Percentiles rank a stretch among this genome's conserved stretches.
phyloP scores from a whole-genome alignment of 2,888 invertebrate genomes.

The Dorcus hopei region DNA sequence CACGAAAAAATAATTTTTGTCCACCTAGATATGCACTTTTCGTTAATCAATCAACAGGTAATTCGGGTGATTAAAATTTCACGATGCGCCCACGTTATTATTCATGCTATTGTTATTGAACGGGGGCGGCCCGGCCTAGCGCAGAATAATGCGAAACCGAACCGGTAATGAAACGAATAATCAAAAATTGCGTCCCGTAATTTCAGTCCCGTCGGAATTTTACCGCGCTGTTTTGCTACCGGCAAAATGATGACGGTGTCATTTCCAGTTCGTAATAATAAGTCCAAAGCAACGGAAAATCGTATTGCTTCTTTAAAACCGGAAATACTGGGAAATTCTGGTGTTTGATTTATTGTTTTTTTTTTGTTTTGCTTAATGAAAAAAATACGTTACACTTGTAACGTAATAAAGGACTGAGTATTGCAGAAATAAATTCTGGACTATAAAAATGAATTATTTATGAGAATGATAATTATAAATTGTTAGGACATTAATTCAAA shows the following conservation, averaged over 20 bases:
- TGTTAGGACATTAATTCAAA: no score
- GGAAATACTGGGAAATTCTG: no score
- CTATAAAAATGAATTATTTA: no score
- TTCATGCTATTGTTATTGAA: background rate
- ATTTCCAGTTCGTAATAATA: conserved; percentile 2
- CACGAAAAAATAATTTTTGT: no score
- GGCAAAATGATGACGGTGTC: background rate
- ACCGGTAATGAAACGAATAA: conserved; percentile 6
- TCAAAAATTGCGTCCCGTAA: conserved; percentile 8
- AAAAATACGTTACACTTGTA: no score
- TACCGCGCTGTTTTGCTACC: conserved; percentile 5
- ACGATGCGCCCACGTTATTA: background rate
- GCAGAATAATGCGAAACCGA: background rate
- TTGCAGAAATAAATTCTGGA: no score
- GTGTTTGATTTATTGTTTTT: no score
- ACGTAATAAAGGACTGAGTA: no score
- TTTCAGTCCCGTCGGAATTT: conserved; percentile 6
- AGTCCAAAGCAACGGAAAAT: background rate
- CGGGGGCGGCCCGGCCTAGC: background rate
- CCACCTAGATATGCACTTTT: no score
- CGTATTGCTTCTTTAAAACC: background rate
- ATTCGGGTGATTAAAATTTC: background rate
- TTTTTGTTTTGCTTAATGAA: no score
- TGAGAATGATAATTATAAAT: no score
- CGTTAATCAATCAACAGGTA: conserved; percentile 1